A percentile compares a stretch with the other conserved stretches of the same genome.
Evolutionary conservation across 2,888 invertebrate genomes (phyloP).

Genomic region (Heliconius charithonia): DNA sequence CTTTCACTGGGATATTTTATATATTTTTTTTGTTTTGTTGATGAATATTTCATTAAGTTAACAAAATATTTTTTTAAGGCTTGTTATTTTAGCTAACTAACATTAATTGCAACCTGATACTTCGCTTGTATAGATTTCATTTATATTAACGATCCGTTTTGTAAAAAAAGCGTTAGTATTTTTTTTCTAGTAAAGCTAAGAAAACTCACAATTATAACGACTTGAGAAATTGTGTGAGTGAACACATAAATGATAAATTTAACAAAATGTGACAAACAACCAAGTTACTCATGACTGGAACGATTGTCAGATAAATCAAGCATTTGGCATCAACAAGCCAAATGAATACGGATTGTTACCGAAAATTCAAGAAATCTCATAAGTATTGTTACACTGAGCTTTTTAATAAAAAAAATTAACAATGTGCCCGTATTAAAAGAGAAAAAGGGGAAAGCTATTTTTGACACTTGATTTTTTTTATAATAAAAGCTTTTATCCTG

Average conservation of each 20-base stretch:
- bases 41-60: too few species aligned
- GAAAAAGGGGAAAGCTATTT: background rate
- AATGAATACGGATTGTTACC: conserved; percentile 24
- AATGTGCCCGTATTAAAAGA: background rate
- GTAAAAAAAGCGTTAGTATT: too few species aligned
- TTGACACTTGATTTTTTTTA: background rate
- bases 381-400: background rate
- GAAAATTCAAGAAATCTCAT: background rate
- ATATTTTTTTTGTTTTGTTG: too few species aligned
- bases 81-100: too few species aligned
- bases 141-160: too few species aligned
- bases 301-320: conserved; percentile 22
- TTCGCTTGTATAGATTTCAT: too few species aligned
- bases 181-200: too few species aligned
- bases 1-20: too few species aligned
- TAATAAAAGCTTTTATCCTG: background rate
- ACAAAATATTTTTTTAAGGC: too few species aligned
- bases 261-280: background rate
- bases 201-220: too few species aligned
- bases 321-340: conserved; percentile 6
- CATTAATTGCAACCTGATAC: too few species aligned
- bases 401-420: conserved; percentile 9
- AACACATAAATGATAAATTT: background rate
- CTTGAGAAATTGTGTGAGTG: background rate
- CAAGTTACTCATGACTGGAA: background rate